Evolutionary conservation across 2,797 vertebrate genomes (phyloP).

Genomic region (Melanotaenia maccullochi): DNA sequence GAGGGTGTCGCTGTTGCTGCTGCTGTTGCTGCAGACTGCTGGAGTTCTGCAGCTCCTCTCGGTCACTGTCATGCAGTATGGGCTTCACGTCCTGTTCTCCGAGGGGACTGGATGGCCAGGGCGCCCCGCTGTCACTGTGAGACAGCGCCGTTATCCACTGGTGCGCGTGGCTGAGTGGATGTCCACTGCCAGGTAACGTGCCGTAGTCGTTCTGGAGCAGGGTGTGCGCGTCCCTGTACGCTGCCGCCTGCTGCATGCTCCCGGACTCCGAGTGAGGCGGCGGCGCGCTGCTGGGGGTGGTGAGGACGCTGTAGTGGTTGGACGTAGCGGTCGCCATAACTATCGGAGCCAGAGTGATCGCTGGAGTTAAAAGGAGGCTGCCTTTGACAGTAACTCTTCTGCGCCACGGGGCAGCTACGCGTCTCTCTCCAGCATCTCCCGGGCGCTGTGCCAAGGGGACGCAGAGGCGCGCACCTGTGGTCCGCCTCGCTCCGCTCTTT

Average conservation of each 20-base stretch:
- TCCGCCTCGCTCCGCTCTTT: slow-evolving; percentile 90
- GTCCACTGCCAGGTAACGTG: slow-evolving; percentile 89
- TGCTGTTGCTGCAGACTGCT: slow-evolving; percentile 83
- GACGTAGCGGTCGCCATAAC: slow-evolving; percentile 98
- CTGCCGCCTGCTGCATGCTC: slow-evolving; percentile 93
- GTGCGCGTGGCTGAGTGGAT: slow-evolving; percentile 97
- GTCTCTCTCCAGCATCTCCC: slow-evolving; percentile 86
- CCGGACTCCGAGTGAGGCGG: slow-evolving; percentile 92
- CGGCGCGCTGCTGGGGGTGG: slow-evolving; percentile 87
- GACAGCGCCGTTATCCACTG: slow-evolving; percentile 97
- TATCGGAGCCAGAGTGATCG: slow-evolving; percentile 90
- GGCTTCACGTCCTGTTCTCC: slow-evolving; percentile 96
- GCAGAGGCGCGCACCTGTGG: slow-evolving; percentile 90
- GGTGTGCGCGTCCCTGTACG: slow-evolving; percentile 93
- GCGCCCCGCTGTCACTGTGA: slow-evolving; percentile 90
- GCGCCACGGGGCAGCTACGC: slow-evolving; percentile 85
- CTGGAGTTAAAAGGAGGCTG: slow-evolving; percentile 89
- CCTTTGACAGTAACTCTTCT: slow-evolving; percentile 93
- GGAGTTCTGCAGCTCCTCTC: slow-evolving; percentile 89
- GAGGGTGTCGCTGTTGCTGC: slow-evolving; percentile 87
- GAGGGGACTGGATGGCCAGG: slow-evolving; percentile 91
- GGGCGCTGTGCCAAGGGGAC: slow-evolving; percentile 88
- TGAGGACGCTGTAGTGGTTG: slow-evolving; percentile 96
- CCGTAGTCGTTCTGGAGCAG: slow-evolving; percentile 93
- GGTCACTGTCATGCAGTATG: slow-evolving; percentile 88